Percentiles rank a stretch among this genome's conserved stretches.
Conservation (phyloP, 2,113 vertebrate genomes). For the Rana temporaria region DNA sequence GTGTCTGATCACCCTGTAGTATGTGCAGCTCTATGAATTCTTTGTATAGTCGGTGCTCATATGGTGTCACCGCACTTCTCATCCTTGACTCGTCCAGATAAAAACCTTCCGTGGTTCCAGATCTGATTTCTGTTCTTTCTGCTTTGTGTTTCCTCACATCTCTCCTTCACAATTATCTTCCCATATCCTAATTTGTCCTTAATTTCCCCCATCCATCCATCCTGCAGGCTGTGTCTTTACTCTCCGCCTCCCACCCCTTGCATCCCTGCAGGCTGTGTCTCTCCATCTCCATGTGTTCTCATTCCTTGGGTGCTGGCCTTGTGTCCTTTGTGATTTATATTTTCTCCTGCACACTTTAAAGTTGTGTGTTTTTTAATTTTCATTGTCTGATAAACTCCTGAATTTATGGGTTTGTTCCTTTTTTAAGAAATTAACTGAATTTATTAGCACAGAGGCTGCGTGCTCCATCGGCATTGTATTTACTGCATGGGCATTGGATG, state of each 20-base stretch:
- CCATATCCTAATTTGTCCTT: not conserved
- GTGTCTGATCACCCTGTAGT: too few species aligned
- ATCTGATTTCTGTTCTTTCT: not conserved
- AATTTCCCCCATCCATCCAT: not conserved
- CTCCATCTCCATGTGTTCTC: not conserved
- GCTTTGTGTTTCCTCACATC: not conserved
- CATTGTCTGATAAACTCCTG: slow-evolving; percentile 46
- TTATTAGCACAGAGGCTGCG: slow-evolving; percentile 20
- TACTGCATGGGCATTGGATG: slow-evolving; percentile 34
- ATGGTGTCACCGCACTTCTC: too few species aligned
- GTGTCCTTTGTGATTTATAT: slow-evolving; percentile 49
- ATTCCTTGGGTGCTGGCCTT: slow-evolving; percentile 30
- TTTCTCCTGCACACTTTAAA: slow-evolving; percentile 5
- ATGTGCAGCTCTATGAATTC: too few species aligned
- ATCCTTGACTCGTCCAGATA: too few species aligned
- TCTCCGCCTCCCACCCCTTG: not conserved
- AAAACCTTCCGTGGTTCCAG: not conserved
- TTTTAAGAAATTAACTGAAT: slow-evolving; percentile 55
- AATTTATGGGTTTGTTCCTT: slow-evolving; percentile 57
- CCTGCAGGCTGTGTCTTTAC: too few species aligned
- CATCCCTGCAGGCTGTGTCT: not conserved
- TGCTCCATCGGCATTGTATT: slow-evolving; percentile 37
- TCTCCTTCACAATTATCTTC: slow-evolving; percentile 15
- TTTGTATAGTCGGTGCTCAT: too few species aligned
- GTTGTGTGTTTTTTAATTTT: slow-evolving; percentile 4